Conservation (phyloP, 1,140 invertebrate species). For the Branchinecta lindahli region DNA sequence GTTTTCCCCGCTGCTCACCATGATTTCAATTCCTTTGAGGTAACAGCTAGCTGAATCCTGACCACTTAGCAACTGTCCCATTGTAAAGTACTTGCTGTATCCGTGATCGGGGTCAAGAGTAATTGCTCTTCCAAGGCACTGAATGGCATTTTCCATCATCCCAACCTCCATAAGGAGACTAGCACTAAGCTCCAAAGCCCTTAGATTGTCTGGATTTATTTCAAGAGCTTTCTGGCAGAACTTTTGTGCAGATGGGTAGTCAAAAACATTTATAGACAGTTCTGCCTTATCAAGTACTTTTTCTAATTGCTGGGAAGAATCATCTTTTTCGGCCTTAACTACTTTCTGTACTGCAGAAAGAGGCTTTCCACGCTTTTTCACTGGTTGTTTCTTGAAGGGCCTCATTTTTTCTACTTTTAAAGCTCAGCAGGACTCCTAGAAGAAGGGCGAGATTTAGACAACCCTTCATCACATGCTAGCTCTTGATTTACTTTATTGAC, state of each 20-base stretch:
- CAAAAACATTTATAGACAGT: background rate
- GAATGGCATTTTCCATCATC: background rate
- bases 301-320: background rate
- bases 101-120: background rate
- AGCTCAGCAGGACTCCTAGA: background rate
- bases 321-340: background rate
- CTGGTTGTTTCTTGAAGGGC: background rate
- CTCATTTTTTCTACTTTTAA: background rate
- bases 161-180: background rate
- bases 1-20: background rate
- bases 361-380: background rate
- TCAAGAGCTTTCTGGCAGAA: background rate
- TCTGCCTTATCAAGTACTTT: background rate
- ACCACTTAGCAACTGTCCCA: background rate
- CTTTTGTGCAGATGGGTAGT: background rate
- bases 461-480: too few species aligned
- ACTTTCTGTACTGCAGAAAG: background rate
- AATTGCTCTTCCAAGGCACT: slow-evolving; percentile 3
- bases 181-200: background rate
- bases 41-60: background rate
- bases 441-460: background rate
- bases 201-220: background rate
- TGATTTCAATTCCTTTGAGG: background rate
- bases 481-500: too few species aligned
- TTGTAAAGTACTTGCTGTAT: background rate